Evolutionary conservation across 2,797 vertebrate species (phyloP), one percentile per base, ranked within the genome.

Genomic region (Halcyon chelicuti): DNA sequence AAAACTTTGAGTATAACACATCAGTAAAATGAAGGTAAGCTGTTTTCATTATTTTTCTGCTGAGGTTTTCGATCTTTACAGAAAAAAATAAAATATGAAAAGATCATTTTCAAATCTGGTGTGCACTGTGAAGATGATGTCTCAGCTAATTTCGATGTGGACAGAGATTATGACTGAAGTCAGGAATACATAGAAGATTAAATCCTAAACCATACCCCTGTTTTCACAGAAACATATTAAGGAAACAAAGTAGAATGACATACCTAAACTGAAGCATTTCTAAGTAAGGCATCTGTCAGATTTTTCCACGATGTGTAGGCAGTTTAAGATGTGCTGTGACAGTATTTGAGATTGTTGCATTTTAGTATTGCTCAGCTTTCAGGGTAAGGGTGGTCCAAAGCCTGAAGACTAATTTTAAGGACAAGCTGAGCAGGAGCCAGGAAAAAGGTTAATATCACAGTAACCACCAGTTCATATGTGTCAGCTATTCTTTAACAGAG

Each of bases 91-190:
- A 25, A 62, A 2, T 5, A 79, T 76, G 1, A 81, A 91, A 95
- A 86, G 42, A 90, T 73, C 3, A 39, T 71, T 79, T 88, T 95
- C 74, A 90, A 86, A 88, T 80, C 42, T 90, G 33, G 12, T 79
- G n/a, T 73, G 22, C 6, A 3, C 58, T 58, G 31, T 68, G 91
- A 95, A 94, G 71, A 66, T 58, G 55, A 90, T 75, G 71, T 79
- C 84, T 61, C 44, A 93, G 70, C 47, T 96, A 85, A 92, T 80
- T 94, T 55, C 93, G 47, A 63, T 2, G 6, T 49, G 67, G 86
- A 67, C 60, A 90, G 85, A 95, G 78, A 95, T 94, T 86, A 91
- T 94, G 57, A 90, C 44, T 90, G 90, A 96, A 91, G 70, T 94
- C 82, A 92, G 76, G 79, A 96, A 88, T n/a, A 90, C 31, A 70